phyloP scores from a whole-genome alignment of 1,140 invertebrate genomes.

The Octopus bimaculoides region DNA sequence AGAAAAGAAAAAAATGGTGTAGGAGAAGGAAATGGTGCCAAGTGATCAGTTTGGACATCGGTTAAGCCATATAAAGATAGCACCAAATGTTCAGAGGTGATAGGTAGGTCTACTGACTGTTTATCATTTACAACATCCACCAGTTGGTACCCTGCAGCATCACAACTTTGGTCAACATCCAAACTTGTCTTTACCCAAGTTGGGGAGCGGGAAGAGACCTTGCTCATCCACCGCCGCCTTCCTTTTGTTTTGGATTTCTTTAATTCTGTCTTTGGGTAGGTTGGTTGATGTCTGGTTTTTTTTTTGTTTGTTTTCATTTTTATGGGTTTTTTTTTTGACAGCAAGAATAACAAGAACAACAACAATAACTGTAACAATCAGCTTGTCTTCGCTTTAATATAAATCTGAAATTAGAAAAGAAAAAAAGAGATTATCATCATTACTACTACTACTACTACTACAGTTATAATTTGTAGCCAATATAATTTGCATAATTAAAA shows the following conservation, averaged over 20 bases:
- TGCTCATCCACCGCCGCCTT: not conserved
- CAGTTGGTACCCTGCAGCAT: too few relatives aligned
- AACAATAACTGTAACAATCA: not conserved
- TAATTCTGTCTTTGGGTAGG: not conserved
- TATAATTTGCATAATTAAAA: too few relatives aligned
- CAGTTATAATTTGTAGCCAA: too few relatives aligned
- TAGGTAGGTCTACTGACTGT: too few relatives aligned
- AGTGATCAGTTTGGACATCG: too few relatives aligned
- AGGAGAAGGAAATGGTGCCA: not conserved
- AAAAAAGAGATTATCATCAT: not conserved
- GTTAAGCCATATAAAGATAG: too few relatives aligned
- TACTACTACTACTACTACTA: too few relatives aligned
- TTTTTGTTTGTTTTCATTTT: not conserved
- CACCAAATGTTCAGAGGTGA: too few relatives aligned
- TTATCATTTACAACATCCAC: too few relatives aligned
- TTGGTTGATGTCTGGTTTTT: not conserved
- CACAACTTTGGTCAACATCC: too few relatives aligned
- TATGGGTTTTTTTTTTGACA: not conserved
- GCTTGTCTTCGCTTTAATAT: not conserved
- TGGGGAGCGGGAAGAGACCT: too few relatives aligned
- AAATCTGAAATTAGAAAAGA: not conserved
- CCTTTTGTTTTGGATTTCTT: not conserved
- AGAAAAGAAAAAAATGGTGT: conserved; percentile 29
- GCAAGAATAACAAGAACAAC: not conserved
- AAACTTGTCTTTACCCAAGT: too few relatives aligned